Base-by-base conservation (phyloP, 2,113 vertebrate genomes). In the pig (Sus scrofa) region DNA sequence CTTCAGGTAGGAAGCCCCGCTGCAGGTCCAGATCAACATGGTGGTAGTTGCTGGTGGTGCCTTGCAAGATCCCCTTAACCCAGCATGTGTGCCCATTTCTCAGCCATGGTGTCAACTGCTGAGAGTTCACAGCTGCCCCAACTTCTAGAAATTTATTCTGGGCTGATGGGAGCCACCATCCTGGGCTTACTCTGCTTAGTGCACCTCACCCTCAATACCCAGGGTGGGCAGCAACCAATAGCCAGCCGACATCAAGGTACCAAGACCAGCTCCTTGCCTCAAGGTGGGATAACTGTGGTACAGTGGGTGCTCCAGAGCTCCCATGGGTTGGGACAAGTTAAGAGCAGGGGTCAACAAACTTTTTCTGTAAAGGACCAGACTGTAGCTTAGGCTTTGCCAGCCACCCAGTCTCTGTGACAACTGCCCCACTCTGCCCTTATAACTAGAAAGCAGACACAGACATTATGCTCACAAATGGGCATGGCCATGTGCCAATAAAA, bases 391-490 rank as follows among this genome's bases (percentile, higher is more conserved):
- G 27, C 34, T 91, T 91, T 70, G 9, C 16, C 62, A 39, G 20
- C 22, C 15, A 44, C 11, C 27, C 11, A 12, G 75, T 39, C 74
- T 88, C 4, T 32, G 6, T 32, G 32, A 2, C 18, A 58, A 60
- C 14, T 65, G 20, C 32, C 87, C n/a, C 15, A 16, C 44, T 81
- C 44, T 67, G 50, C 54, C 65, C 50, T 26, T 16, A 5, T n/a
- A 94, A 52, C 32, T 32, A 86, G 30, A 77, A 95, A 73, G 75
- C 60, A 81, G n/a, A 52, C 54, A 50, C 24, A 54, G 62, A 52
- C 54, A 62, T 2, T 24, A 34, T 50, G 24, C 58, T 82, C 75
- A 20, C 10, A 26, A 70, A 39, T 11, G 26, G 22, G 2, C 14
- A 4, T 83, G 67, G 75, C 7, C 50, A 4, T 73, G 30, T 67